Conservation (phyloP, 1,140 invertebrate species). For the Belonocnema kinseyi region DNA sequence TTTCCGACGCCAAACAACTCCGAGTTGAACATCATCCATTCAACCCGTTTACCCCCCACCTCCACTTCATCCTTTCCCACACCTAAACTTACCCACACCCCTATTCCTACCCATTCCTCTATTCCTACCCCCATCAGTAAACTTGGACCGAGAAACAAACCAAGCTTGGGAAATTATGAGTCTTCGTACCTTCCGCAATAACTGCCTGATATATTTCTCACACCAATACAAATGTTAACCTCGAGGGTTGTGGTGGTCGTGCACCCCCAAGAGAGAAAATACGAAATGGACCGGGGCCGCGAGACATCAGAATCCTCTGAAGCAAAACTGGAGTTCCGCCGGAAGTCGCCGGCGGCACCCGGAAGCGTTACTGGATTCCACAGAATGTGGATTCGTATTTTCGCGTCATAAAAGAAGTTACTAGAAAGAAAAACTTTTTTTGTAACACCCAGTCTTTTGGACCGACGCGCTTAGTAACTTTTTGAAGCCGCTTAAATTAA, state of each 20-base stretch:
- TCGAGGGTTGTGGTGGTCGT: not conserved
- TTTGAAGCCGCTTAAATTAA: too few relatives aligned
- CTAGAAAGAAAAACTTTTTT: constrained; percentile 2
- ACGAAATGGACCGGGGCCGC: constrained; percentile 11
- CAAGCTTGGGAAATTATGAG: constrained; percentile 46
- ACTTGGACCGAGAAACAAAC: constrained; percentile 30
- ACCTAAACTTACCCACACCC: not conserved
- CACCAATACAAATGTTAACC: constrained; percentile 4
- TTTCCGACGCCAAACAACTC: constrained; percentile 65
- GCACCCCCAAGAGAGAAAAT: not conserved
- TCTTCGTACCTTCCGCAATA: constrained; percentile 51
- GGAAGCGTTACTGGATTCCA: not conserved
- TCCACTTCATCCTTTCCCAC: constrained; percentile 37
- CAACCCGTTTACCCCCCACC: constrained; percentile 42
- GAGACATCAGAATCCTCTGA: not conserved
- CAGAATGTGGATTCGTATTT: not conserved
- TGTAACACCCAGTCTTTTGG: not conserved
- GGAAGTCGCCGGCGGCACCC: constrained; percentile 1
- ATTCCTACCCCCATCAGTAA: not conserved
- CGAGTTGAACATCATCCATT: constrained; percentile 44
- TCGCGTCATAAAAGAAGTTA: not conserved
- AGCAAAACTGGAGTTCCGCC: constrained; percentile 9
- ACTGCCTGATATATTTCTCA: constrained; percentile 45
- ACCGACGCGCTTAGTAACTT: not conserved
- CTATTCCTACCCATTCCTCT: not conserved